Evolutionary conservation across 2,888 invertebrate species (phyloP).

Genomic region (Tetropium fuscum): DNA sequence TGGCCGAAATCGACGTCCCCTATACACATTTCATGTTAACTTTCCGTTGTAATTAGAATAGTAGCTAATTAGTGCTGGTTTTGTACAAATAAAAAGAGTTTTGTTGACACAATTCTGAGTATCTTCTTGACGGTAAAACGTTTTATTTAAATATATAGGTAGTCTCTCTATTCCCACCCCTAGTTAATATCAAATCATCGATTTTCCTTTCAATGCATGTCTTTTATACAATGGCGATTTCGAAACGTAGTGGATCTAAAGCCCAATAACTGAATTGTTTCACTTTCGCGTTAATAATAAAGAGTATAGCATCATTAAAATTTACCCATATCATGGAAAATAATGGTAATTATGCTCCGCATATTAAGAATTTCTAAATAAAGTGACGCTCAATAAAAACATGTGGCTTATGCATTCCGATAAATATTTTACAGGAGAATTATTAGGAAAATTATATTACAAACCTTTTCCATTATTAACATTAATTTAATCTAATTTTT

Average conservation of each 20-base stretch:
- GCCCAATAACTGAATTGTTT: no score
- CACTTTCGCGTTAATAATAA: no score
- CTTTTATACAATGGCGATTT: slow-evolving; percentile 49
- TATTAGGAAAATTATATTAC: no score
- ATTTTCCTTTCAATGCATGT: slow-evolving; percentile 54
- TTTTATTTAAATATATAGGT: neutral
- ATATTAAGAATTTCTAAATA: no score
- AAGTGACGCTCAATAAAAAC: no score
- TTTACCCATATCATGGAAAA: no score
- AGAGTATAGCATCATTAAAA: no score
- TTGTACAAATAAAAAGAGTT: neutral
- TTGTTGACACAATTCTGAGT: neutral
- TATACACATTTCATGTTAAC: slow-evolving; percentile 52
- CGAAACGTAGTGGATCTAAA: neutral
- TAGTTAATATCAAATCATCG: slow-evolving; percentile 48
- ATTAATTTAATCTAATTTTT: no score
- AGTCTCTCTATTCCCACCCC: slow-evolving; percentile 41
- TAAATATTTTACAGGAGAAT: no score
- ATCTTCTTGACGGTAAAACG: neutral
- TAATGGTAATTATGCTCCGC: no score
- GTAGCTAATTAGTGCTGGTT: neutral
- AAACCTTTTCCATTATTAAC: no score
- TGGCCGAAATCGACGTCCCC: slow-evolving; percentile 57
- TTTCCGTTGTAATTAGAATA: slow-evolving; percentile 55
- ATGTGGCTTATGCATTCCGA: no score